A percentile compares a stretch with the other conserved stretches of the same genome.
These are phyloP conservation scores for Luffia ferchaultella DNA, from an alignment of 2,888 invertebrate species.

Conservation along the genomic window DNA sequence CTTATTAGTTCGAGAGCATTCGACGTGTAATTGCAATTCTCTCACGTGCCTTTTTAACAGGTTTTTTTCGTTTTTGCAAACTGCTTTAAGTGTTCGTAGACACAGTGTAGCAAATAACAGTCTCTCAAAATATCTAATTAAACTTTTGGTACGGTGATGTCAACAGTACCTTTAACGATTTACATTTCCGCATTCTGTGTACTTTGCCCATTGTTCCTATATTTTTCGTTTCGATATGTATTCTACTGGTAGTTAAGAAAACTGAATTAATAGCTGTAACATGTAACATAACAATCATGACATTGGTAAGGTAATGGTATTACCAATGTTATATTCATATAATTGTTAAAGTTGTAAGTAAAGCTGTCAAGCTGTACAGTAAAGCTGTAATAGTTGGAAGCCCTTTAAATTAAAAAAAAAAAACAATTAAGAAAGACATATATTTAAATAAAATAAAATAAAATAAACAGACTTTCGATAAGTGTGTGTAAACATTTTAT, in stretches of 20 bases:
- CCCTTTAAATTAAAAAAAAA: too few species aligned
- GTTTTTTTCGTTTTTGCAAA: not conserved
- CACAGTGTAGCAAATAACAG: not conserved
- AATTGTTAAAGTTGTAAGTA: too few species aligned
- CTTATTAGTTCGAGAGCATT: not conserved
- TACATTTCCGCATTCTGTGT: not conserved
- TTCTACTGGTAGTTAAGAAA: not conserved
- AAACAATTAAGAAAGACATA: too few species aligned
- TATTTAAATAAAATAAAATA: too few species aligned
- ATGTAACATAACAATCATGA: not conserved
- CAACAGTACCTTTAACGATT: not conserved
- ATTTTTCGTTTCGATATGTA: not conserved
- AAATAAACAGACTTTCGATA: too few species aligned
- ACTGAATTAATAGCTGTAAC: not conserved
- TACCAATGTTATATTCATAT: too few species aligned
- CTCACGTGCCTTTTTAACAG: not conserved
- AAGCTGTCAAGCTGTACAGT: too few species aligned
- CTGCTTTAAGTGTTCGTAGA: not conserved
- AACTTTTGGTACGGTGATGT: too few species aligned
- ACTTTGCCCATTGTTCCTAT: not conserved
- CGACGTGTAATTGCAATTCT: not conserved
- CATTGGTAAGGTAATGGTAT: too few species aligned
- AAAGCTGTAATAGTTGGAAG: too few species aligned
- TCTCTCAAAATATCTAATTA: not conserved
- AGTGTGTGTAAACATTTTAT: too few species aligned